Base-by-base conservation (phyloP, 2,888 invertebrate species). In the Trachelus troglodyta region DNA sequence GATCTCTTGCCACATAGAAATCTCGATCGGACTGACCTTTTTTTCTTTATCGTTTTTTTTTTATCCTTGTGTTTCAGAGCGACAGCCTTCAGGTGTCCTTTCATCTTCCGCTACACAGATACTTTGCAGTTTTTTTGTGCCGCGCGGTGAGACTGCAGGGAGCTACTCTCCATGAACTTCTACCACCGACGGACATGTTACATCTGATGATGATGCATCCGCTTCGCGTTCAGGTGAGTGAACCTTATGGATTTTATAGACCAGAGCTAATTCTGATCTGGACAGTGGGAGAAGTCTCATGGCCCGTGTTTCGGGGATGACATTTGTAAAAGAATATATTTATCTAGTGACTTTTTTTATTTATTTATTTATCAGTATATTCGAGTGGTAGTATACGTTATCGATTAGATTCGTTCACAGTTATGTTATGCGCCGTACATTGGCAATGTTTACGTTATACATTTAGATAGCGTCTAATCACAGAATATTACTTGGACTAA, bases 81-180 rank as follows among this genome's bases (percentile, higher is more conserved):
- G 96, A 96, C 91, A 94, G 94, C 92, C 94, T 95, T 92, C 97
- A 98, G 93, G 96, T 98, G 80, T 98, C 98, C 76, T 99, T 99
- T 93, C 99, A 99, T 93, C 95, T 98, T 89, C 99, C 99, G 33
- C 94, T 99, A 86, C 99, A 99, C 93, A 96, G 99, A 77, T 98
- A 98, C 93, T 94, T 98, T 90, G 95, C 97, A 0, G 95, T 96
- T 30, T 97, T 97, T 90, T 93, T 97, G 86, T 95, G 97, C 91
- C 97, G 97, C 90, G 97, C 96, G 75, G 95, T 97, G 80, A 94
- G 96, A 87, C 94, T 94, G 90, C 95, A 97, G 93, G 96, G 96
- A 83, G 94, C 96, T 86, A 93, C 94, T 69, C 94, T 98, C 68
- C 93, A 94, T 81, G 96, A 96, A 87, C 94, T 98, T 82, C 93